Conservation (phyloP, 1,140 invertebrate genomes). For the Dryas iulia region DNA sequence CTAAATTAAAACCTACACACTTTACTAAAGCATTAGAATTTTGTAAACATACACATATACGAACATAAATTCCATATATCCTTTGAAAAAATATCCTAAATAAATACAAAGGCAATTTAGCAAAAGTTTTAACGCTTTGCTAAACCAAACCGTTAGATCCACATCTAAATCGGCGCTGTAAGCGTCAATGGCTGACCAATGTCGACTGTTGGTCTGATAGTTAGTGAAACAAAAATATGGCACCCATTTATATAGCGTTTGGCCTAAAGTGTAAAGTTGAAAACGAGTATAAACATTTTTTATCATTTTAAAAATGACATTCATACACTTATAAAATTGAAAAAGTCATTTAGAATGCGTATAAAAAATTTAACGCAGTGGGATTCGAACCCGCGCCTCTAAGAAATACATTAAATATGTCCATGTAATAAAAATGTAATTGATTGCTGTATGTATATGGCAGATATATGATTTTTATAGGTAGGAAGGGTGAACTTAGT, state of each 20-base stretch:
- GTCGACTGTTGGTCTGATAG: slow-evolving; percentile 45
- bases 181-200: slow-evolving; percentile 39
- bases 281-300: neutral
- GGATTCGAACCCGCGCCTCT: too few relatives aligned
- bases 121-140: slow-evolving; percentile 34
- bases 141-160: slow-evolving; percentile 33
- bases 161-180: slow-evolving; percentile 39
- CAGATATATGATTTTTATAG: too few relatives aligned
- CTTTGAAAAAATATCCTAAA: neutral
- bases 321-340: too few relatives aligned
- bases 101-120: slow-evolving; percentile 29
- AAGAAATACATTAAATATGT: too few relatives aligned
- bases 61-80: neutral
- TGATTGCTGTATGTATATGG: too few relatives aligned
- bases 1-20: neutral
- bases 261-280: slow-evolving; percentile 23
- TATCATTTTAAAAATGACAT: too few relatives aligned
- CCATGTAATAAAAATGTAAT: too few relatives aligned
- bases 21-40: neutral
- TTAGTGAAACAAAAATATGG: slow-evolving; percentile 52
- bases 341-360: too few relatives aligned
- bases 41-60: neutral
- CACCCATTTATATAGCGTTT: slow-evolving; percentile 45
- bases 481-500: too few relatives aligned
- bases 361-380: too few relatives aligned